Evolutionary conservation across 2,888 invertebrate genomes (phyloP), one percentile per base, ranked within the genome.

Genomic region (Eupithecia subumbrata): DNA sequence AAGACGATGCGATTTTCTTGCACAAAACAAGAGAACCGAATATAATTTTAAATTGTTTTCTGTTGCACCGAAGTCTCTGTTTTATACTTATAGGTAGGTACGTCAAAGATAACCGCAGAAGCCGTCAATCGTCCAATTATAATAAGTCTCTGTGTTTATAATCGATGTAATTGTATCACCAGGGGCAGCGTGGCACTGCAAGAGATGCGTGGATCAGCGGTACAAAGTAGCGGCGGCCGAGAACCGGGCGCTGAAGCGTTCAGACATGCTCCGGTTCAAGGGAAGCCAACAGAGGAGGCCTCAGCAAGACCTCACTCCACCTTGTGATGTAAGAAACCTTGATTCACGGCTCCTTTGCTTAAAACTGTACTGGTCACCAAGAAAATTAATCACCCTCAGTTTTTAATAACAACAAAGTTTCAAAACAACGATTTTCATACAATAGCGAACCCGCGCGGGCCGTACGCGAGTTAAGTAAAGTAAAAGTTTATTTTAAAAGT

Each of bases 131-230:
- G n/a, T n/a, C n/a, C n/a, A n/a, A n/a, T n/a, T n/a, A n/a, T n/a
- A n/a, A n/a, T n/a, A n/a, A n/a, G n/a, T 48, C 48, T 45, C 34
- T 34, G 34, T 34, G 30, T 34, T 34, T 34, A 34, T 34, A 34
- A 34, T 7, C 5, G 34, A 5, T 34, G 34, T 34, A 7, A 9
- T 67, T 56, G 22, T 2, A 52, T 69, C 16, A 16, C 56, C 84
- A 96, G 96, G 95, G 81, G 95, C 96, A 79, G 95, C 95, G 69
- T 97, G 97, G 97, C 96, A 96, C 89, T 97, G 97, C 87, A 96
- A 96, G 86, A 92, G 96, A 85, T 97, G 97, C 87, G 95, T 95
- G 82, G 96, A 96, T 82, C 96, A 95, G 84, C 88, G 95, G 80
- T 95, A 94, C 85, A 91, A 95, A 77, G 96, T 96, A 83, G 95